phyloP scores from a whole-genome alignment of 2,113 vertebrate genomes.

The Gorsachius goisagi region DNA sequence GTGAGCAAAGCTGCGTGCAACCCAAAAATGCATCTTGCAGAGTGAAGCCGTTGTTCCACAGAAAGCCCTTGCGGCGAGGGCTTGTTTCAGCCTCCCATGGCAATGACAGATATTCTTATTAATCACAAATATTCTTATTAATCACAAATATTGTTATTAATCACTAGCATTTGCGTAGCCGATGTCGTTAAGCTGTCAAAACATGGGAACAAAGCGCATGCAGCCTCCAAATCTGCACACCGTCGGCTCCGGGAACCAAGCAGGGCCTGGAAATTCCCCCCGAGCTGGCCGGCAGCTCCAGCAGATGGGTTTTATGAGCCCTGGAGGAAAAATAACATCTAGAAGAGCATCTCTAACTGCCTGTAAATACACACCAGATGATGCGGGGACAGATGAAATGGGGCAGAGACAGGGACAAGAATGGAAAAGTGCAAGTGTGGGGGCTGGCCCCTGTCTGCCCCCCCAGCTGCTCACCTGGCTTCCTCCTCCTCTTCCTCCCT shows the following conservation, averaged over 20 bases:
- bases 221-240: not conserved
- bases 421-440: not conserved
- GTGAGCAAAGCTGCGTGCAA: not conserved
- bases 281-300: not conserved
- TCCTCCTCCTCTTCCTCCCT: not conserved
- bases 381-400: not conserved
- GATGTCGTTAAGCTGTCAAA: not conserved
- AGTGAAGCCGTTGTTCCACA: not conserved
- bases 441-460: no score
- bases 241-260: not conserved
- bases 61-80: not conserved
- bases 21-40: not conserved
- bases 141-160: not conserved
- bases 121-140: not conserved
- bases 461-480: not conserved
- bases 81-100: not conserved
- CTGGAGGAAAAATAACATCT: not conserved
- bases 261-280: not conserved
- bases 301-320: constrained; percentile 47
- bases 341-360: not conserved
- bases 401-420: not conserved
- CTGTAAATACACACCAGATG: not conserved
- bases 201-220: not conserved
- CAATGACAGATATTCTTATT: not conserved
- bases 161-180: not conserved